Base-by-base conservation (phyloP, 2,113 vertebrate genomes). In the Alexandromys fortis region DNA sequence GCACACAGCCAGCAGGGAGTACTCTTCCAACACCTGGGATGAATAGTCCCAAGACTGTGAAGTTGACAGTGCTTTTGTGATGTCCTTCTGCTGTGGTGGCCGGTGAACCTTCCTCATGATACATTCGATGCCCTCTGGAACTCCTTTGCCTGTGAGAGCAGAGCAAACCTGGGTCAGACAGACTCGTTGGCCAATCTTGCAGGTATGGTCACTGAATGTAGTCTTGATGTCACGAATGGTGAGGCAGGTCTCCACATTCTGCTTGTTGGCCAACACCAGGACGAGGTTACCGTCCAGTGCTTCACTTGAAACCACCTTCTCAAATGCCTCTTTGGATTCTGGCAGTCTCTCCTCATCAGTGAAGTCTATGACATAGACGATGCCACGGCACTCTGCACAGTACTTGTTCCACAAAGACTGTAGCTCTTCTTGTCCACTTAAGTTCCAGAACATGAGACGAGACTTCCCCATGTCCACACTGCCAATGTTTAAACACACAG, bases 381-480 rank as follows among this genome's bases (percentile, higher is more conserved):
- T 58, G 55, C 55, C 55, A 58, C 3, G 19, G 55, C 55, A 58
- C 19, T 58, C 5, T 21, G 19, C 5, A 58, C 5, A 58, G 55
- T 58, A 58, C 99, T 99, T 99, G 97, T 99, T 99, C 99, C 99
- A 99, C 30, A 99, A 98, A 24, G 99, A 99, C 98, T 99, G 99
- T 0, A 99, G 98, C 65, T 99, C 99, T 5, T 99, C 99, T 97
- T 99, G 99, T 9, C 99, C 99, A 0, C 99, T 99, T 5, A 99
- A 98, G 97, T 99, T 99, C 99, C 99, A 99, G 98, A 99, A 99
- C 99, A 99, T 99, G 0, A 99, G 99, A 21, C 99, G 99, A 70
- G 99, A 98, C 95, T 99, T 99, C n/a, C 99, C 99, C 77, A 99
- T 98, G 65, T 99, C 99, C 45, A 99, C 99, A 3, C 99, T 99